Conservation (phyloP, 2,797 vertebrate species). For the Molossus molossus region DNA sequence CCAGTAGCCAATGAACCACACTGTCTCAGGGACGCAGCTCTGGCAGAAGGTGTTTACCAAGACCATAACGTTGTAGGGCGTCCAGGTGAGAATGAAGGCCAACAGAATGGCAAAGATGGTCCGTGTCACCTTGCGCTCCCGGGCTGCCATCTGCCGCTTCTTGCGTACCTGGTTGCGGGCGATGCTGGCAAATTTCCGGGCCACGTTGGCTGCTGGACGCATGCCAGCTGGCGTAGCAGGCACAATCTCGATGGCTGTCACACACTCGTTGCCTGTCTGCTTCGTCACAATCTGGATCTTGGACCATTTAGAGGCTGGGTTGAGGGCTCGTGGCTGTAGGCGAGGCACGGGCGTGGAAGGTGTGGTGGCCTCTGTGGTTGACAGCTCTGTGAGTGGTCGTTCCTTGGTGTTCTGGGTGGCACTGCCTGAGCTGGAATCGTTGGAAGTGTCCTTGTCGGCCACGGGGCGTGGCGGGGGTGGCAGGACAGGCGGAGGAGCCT, state of each 20-base stretch:
- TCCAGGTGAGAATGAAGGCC: conserved; percentile 99
- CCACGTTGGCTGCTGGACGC: conserved; percentile 94
- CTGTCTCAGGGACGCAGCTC: conserved; percentile 90
- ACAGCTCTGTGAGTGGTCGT: conserved; percentile 90
- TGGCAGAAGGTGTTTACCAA: conserved; percentile 95
- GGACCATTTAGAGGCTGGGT: conserved; percentile 95
- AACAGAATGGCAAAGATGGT: conserved; percentile 98
- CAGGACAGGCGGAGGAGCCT: conserved; percentile 88
- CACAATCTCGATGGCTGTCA: conserved; percentile 98
- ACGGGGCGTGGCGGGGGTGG: conserved; percentile 85
- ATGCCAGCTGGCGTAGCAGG: conserved; percentile 92
- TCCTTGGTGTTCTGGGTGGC: conserved; percentile 95
- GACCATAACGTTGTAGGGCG: conserved; percentile 99
- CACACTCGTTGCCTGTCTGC: conserved; percentile 96
- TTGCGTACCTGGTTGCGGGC: conserved; percentile 98
- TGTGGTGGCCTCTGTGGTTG: conserved; percentile 89
- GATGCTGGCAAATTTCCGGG: conserved; percentile 98
- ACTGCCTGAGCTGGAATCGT: conserved; percentile 94
- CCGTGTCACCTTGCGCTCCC: conserved; percentile 99
- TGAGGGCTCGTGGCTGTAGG: conserved; percentile 85
- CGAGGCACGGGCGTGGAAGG: conserved; percentile 83
- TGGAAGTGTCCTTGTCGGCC: conserved; percentile 92
- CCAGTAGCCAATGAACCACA: conserved; percentile 95
- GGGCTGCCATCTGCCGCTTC: conserved; percentile 98
- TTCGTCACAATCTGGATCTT: conserved; percentile 99